Percentiles rank a stretch among this genome's conserved stretches.
phyloP scores from a whole-genome alignment of 2,113 vertebrate species.

The Pomatostomus ruficeps region DNA sequence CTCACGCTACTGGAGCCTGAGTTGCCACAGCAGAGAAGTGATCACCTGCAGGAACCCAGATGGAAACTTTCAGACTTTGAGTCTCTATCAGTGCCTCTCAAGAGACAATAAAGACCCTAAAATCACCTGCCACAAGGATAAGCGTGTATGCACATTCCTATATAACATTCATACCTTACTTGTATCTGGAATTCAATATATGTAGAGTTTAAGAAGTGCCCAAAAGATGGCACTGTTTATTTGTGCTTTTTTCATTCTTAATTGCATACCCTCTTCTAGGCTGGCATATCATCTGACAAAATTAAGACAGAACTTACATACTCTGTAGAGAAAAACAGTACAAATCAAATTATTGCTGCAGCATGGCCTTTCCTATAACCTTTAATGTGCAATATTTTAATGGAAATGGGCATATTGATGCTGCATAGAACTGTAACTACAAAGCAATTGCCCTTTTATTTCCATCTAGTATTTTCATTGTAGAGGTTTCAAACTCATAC shows the following conservation, averaged over 20 bases:
- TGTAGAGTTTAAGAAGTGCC: conserved; percentile 46
- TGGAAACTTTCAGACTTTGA: background rate
- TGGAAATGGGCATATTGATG: background rate
- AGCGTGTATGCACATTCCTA: background rate
- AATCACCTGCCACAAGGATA: background rate
- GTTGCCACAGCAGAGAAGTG: background rate
- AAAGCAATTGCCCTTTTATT: conserved; percentile 12
- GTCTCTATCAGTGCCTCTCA: background rate
- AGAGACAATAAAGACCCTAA: background rate
- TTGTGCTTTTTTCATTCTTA: conserved; percentile 59
- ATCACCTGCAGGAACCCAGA: background rate
- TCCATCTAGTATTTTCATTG: background rate
- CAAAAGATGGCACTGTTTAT: conserved; percentile 81
- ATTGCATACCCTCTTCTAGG: background rate
- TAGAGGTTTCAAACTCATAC: background rate
- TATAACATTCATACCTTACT: background rate
- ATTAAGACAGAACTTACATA: conserved; percentile 10
- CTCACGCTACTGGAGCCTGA: background rate
- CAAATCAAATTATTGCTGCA: conserved; percentile 50
- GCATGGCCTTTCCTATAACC: conserved; percentile 9
- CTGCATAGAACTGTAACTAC: conserved; percentile 2
- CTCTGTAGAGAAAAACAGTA: background rate
- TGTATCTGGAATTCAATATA: background rate
- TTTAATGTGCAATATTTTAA: conserved; percentile 7
- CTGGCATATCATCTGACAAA: conserved; percentile 35